Base-by-base conservation (phyloP, 2,888 invertebrate species). In the Eudemis profundana region DNA sequence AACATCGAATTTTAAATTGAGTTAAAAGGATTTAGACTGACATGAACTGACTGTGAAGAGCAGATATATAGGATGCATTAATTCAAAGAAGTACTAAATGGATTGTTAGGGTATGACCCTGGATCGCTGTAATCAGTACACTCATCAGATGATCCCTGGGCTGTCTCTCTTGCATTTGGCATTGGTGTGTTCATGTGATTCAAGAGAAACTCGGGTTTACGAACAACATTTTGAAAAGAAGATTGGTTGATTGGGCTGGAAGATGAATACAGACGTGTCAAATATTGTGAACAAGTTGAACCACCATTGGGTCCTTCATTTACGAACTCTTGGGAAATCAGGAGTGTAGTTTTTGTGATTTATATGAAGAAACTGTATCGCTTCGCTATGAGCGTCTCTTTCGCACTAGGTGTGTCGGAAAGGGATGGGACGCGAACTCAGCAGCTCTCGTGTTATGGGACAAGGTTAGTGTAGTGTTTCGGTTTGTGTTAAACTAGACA, bases 271-370 rank as follows among this genome's bases (percentile, higher is more conserved):
- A 17, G 56, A 56, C 29, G 15, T 4, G 3, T 27, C 27, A 50
- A 33, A 17, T 33, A 5, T 33, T 8, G 2, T 10, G 10, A 33
- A 33, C 33, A 8, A 5, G 8, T 23, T 10, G 15, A 33, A 50
- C 4, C 17, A 5, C 15, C 33, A 36, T 36, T 29, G 29, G 27
- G 27, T 19, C 29, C 42, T 56, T 42, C 42, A 27, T 44, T 19
- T 29, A 42, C 38, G 3, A n/a, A 27, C 10, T 14, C n/a, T 17
- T n/a, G 29, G 8, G 10, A 5, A 40, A 15, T 54, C 23, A 2
- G 27, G 27, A 54, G 40, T 42, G 56, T 29, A 44, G 27, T 29
- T 42, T 29, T 56, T 51, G n/a, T n/a, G n/a, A n/a, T 54, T 4
- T 17, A 17, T 15, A 12, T 27, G 17, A 29, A 44, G n/a, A 44